Evolutionary conservation across 2,113 vertebrate species (phyloP).

Genomic region (Agelaius phoeniceus): DNA sequence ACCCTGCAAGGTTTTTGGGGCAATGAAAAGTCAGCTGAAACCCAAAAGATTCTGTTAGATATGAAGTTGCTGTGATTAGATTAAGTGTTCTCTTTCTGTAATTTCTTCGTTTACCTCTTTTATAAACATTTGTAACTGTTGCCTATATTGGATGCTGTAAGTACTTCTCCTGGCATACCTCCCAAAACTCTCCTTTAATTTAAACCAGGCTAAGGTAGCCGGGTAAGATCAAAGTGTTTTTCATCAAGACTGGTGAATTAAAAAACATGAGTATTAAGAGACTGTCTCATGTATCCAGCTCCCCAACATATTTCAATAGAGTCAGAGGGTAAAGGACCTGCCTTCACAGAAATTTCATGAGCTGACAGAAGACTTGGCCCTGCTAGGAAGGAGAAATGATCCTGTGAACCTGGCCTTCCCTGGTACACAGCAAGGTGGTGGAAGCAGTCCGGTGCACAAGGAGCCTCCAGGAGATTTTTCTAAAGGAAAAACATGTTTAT

Average conservation of each 20-base stretch:
- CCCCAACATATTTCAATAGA: background rate
- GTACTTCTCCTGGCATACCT: slow-evolving; percentile 14
- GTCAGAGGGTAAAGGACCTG: background rate
- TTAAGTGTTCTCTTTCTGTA: slow-evolving; percentile 46
- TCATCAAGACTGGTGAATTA: background rate
- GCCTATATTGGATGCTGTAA: slow-evolving; percentile 8
- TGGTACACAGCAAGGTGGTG: background rate
- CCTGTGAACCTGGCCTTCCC: background rate
- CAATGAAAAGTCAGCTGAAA: background rate
- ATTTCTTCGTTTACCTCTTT: background rate
- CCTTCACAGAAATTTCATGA: background rate
- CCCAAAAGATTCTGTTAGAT: background rate
- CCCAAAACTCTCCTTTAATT: slow-evolving; percentile 33
- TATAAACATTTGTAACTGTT: slow-evolving; percentile 48
- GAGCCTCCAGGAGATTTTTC: background rate
- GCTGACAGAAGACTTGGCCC: background rate
- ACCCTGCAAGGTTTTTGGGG: background rate
- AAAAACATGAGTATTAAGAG: background rate
- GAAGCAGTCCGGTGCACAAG: background rate
- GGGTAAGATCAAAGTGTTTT: slow-evolving; percentile 12
- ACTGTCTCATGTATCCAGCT: background rate
- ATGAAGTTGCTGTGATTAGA: slow-evolving; percentile 30
- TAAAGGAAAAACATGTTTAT: background rate
- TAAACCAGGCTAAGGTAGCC: slow-evolving; percentile 28
- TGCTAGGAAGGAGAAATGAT: background rate